Evolutionary conservation across 2,888 invertebrate genomes (phyloP), one percentile per base, ranked within the genome.

Genomic region (Rhaphigaster nebulosa): DNA sequence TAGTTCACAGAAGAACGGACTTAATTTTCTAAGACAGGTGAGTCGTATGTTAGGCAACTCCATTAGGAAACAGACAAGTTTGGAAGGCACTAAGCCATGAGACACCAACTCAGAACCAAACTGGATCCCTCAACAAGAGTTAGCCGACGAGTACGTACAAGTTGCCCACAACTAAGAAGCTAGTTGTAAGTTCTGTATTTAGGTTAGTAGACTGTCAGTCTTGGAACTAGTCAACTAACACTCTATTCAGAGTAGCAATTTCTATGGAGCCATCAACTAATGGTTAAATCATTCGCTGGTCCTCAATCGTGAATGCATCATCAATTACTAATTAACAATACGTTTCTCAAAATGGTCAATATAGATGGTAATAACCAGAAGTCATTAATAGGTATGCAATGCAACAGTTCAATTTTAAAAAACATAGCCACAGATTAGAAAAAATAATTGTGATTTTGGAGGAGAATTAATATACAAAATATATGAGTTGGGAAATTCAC

Each of bases 121-220:
- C 34, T 76, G 29, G 65, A 65, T 65, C 29, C 65, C 65, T 65
- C 65, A 18, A 76, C 70, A 20, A 76, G 70, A 76, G 65, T 65
- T 65, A 65, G 65, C 29, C 65, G 15, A 18, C 15, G 34, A 29
- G 70, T 76, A n/a, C n/a, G n/a, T n/a, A 70, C 29, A 70, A 70
- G 12, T 70, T 70, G 34, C 70, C n/a, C 18, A 29, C 34, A 23
- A 38, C 34, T 38, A 18, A 76, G 38, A 23, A 34, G 34, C 29
- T 76, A 38, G 20, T 8, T 12, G 70, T 10, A 38, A 76, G 34
- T 76, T 76, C 20, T 2, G 20, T 38, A 76, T 76, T 76, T 76
- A 23, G 70, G 70, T 76, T 76, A 76, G 70, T 4, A 38, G 70
- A 20, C 20, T 76, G 34, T 76, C 70, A 38, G 8, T 65, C 6